Conservation (phyloP, 2,888 invertebrate genomes). For the Tachina lurida region DNA sequence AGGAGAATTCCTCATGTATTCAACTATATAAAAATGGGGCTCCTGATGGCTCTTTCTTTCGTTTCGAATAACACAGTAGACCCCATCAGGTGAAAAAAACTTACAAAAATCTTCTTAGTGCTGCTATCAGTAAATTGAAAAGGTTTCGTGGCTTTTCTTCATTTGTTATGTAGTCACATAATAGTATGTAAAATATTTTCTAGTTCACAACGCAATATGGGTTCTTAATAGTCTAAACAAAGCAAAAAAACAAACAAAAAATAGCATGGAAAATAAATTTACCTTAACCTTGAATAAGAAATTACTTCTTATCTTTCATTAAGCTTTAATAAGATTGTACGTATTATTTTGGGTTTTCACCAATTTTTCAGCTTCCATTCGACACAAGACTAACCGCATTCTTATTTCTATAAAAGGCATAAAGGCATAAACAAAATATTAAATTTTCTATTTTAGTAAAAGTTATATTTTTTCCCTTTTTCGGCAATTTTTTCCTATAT, state of each 20-base stretch:
- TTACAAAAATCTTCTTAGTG: too few relatives aligned
- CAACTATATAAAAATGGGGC: too few relatives aligned
- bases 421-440: neutral
- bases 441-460: neutral
- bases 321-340: neutral
- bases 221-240: neutral
- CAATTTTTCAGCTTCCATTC: neutral
- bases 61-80: too few relatives aligned
- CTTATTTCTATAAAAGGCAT: neutral
- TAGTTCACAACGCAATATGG: neutral
- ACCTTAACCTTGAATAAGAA: neutral
- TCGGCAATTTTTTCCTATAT: neutral
- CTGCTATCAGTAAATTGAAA: too few relatives aligned
- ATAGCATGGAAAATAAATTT: neutral
- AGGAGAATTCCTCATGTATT: too few relatives aligned
- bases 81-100: too few relatives aligned
- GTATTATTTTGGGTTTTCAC: neutral
- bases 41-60: too few relatives aligned
- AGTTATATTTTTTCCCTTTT: neutral
- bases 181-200: too few relatives aligned
- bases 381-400: neutral
- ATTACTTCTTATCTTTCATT: conserved; percentile 16
- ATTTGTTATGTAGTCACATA: too few relatives aligned
- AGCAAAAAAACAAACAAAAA: neutral
- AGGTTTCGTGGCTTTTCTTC: too few relatives aligned